Evolutionary conservation across 2,113 vertebrate species (phyloP).

Genomic region (Sebastes fasciatus): DNA sequence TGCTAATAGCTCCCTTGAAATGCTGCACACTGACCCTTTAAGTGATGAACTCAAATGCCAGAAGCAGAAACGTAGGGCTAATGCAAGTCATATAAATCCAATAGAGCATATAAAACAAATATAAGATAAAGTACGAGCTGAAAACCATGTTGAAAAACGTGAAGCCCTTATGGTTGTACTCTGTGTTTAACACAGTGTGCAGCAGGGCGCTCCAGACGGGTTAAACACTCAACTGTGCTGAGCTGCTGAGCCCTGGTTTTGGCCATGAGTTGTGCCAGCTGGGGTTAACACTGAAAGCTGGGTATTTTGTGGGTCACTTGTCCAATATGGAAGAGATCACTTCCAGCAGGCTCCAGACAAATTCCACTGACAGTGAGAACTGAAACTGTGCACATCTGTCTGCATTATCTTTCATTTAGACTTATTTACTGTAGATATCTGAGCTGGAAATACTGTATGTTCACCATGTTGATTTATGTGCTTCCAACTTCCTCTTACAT

Average conservation of each 20-base stretch:
- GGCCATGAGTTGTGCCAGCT: not conserved
- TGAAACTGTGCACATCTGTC: not conserved
- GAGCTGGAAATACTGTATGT: not conserved
- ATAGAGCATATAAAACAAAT: not conserved
- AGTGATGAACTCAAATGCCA: not conserved
- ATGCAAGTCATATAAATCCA: not conserved
- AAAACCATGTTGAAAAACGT: not conserved
- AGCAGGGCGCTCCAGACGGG: not conserved
- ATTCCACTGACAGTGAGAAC: not conserved
- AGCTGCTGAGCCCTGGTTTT: not conserved
- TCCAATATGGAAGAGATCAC: constrained; percentile 11
- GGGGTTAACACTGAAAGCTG: constrained; percentile 8
- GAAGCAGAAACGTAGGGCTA: not conserved
- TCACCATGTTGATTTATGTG: not conserved
- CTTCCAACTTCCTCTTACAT: constrained; percentile 24
- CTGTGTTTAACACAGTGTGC: not conserved
- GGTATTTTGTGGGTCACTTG: constrained; percentile 21
- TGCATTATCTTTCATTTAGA: not conserved
- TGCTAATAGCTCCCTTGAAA: not conserved
- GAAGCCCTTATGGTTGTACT: not conserved
- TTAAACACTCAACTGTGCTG: constrained; percentile 2
- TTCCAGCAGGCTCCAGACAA: not conserved
- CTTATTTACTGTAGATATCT: too few species aligned
- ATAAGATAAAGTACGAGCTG: not conserved
- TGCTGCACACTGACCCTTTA: not conserved